Conservation (phyloP, 2,113 vertebrate genomes). For the Chionomys nivalis region DNA sequence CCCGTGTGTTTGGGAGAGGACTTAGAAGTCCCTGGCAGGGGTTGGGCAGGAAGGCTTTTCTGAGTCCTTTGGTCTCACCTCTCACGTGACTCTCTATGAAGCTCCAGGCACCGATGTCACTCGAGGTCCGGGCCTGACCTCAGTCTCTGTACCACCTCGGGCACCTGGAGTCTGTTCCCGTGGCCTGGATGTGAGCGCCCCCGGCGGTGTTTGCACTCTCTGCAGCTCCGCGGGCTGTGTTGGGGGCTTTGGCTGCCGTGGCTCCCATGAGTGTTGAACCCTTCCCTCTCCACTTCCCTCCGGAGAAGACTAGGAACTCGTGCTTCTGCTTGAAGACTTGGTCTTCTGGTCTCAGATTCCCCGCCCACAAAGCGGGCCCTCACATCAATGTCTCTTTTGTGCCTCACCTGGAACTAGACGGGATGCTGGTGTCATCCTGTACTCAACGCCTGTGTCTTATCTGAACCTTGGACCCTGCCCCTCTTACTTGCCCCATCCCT, state of each 20-base stretch:
- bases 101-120: background rate
- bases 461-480: background rate
- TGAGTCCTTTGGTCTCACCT: too few relatives aligned
- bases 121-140: rapidly evolving
- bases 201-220: constrained; percentile 28
- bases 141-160: rapidly evolving
- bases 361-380: background rate
- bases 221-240: background rate
- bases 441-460: background rate
- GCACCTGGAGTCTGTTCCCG: rapidly evolving
- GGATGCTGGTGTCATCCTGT: background rate
- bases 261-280: background rate
- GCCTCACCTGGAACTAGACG: background rate
- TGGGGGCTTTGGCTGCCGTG: rapidly evolving
- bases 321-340: background rate
- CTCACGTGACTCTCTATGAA: background rate
- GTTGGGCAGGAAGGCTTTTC: background rate
- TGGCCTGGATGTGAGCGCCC: constrained; percentile 40
- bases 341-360: background rate
- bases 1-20: background rate
- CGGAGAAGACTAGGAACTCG: background rate
- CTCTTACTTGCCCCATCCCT: background rate
- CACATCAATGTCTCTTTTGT: background rate
- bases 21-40: background rate
- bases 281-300: background rate